Conservation (phyloP, 1,140 invertebrate genomes). For the Gerris buenoi region DNA sequence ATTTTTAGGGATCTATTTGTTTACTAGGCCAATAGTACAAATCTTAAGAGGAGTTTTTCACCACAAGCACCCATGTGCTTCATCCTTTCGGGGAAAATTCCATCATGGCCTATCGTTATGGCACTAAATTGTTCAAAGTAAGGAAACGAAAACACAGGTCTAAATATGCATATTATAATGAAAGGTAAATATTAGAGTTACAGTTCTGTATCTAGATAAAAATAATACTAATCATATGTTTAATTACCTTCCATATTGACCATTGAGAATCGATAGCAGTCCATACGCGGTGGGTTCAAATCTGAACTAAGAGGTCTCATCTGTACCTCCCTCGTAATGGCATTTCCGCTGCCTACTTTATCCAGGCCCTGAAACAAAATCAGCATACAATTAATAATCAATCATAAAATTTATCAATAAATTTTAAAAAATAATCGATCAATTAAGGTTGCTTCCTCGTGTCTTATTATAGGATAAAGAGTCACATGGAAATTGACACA, state of each 20-base stretch:
- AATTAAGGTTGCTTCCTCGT: too few relatives aligned
- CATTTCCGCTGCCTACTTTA: conserved; percentile 34
- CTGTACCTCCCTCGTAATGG: conserved; percentile 19
- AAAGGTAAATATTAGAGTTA: neutral
- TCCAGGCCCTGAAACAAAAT: conserved; percentile 45
- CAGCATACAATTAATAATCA: too few relatives aligned
- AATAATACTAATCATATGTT: neutral
- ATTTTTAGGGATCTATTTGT: too few relatives aligned
- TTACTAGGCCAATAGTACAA: too few relatives aligned
- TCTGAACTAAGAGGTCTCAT: conserved; percentile 42
- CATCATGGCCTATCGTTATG: neutral
- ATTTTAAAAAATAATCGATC: too few relatives aligned
- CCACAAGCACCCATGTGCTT: neutral
- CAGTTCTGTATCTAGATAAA: neutral
- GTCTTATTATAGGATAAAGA: too few relatives aligned
- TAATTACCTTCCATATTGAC: conserved; percentile 64
- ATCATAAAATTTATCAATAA: too few relatives aligned
- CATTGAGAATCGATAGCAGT: conserved; percentile 81
- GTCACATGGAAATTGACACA: too few relatives aligned
- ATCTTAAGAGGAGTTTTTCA: neutral
- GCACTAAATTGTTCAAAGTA: neutral
- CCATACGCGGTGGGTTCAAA: conserved; percentile 52
- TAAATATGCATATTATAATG: neutral
- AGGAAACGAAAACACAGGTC: neutral
- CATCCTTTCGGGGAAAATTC: too few relatives aligned